Percentiles rank a stretch among this genome's conserved stretches.
These are phyloP conservation scores for Drosophila histrio DNA, from an alignment of 2,888 invertebrate genomes.

Conservation along the genomic window DNA sequence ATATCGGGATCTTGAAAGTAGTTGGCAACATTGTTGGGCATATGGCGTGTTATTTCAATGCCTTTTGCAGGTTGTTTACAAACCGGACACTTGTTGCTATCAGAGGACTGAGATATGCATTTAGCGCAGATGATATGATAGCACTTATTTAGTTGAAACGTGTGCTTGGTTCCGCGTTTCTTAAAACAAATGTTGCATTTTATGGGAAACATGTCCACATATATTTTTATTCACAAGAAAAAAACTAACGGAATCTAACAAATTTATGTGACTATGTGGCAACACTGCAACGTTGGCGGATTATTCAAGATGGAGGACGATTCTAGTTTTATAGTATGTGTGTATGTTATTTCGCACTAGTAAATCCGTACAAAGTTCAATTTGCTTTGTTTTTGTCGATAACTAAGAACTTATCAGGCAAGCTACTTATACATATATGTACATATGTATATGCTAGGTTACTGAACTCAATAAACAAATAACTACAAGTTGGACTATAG, in stretches of 20 bases:
- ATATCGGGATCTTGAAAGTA: constrained; percentile 55
- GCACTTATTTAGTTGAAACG: constrained; percentile 42
- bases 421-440: constrained; percentile 27
- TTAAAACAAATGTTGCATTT: constrained; percentile 51
- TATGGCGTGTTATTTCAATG: constrained; percentile 21
- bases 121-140: constrained; percentile 49
- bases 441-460: constrained; percentile 32
- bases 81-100: constrained; percentile 36
- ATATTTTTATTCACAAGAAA: not conserved
- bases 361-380: constrained; percentile 50
- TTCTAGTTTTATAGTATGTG: not conserved
- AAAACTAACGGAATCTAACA: constrained; percentile 28
- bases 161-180: not conserved
- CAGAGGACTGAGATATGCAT: constrained; percentile 18
- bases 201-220: constrained; percentile 51
- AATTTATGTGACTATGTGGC: constrained; percentile 20
- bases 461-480: constrained; percentile 43
- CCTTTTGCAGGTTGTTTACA: constrained; percentile 23
- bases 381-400: constrained; percentile 52
- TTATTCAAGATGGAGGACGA: constrained; percentile 6
- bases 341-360: not conserved
- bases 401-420: constrained; percentile 61
- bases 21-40: constrained; percentile 40
- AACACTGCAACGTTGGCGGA: constrained; percentile 1
- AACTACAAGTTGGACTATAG: constrained; percentile 58